Evolutionary conservation across 2,888 invertebrate species (phyloP).

Genomic region (Gortyna flavago): DNA sequence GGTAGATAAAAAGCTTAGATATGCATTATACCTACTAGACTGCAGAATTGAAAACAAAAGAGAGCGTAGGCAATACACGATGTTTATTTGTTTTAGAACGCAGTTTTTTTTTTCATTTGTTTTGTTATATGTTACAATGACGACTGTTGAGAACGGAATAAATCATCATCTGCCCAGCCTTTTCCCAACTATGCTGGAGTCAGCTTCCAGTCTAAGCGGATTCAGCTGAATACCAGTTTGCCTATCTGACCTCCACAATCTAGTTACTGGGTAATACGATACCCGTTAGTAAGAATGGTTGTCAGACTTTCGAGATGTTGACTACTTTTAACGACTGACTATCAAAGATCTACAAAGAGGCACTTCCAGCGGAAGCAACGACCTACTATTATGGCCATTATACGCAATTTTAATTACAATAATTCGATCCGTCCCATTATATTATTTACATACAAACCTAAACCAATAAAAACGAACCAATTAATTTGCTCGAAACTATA

Average conservation of each 20-base stretch:
- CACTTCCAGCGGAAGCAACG: neutral
- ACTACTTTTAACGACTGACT: neutral
- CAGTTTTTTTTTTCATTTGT: neutral
- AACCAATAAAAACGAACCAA: slow-evolving; percentile 8
- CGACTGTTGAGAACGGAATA: neutral
- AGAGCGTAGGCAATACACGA: neutral
- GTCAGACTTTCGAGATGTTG: neutral
- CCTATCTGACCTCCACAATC: neutral
- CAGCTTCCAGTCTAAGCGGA: neutral
- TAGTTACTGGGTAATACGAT: neutral
- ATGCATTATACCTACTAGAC: slow-evolving; percentile 14
- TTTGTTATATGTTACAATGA: neutral
- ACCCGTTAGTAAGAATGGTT: neutral
- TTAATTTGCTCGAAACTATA: neutral
- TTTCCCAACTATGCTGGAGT: neutral
- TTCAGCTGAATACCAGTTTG: neutral
- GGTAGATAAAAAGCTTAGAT: slow-evolving; percentile 8
- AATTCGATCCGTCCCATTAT: neutral
- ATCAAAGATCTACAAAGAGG: neutral
- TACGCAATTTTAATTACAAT: neutral
- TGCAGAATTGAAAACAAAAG: neutral
- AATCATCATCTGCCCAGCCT: neutral
- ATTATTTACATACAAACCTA: slow-evolving; percentile 3
- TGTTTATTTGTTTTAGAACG: slow-evolving; percentile 23
- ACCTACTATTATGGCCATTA: neutral